Evolutionary conservation across 2,113 vertebrate species (phyloP).

Genomic region (Leptodactylus fuscus): DNA sequence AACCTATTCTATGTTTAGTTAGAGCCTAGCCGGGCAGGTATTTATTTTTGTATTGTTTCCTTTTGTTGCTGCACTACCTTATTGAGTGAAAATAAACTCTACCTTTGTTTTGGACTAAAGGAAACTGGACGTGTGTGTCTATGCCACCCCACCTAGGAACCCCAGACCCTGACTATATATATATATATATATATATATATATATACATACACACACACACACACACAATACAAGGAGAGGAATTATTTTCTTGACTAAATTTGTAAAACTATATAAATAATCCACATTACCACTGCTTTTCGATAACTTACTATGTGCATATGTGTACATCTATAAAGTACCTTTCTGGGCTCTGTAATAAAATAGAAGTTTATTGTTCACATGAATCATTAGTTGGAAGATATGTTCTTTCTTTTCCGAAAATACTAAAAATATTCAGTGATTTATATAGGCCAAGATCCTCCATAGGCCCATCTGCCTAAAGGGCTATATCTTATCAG

Average conservation of each 20-base stretch:
- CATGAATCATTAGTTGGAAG: constrained; percentile 45
- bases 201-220: too few species aligned
- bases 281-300: not conserved
- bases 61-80: too few species aligned
- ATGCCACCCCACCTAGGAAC: too few species aligned
- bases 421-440: constrained; percentile 62
- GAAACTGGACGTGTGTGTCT: too few species aligned
- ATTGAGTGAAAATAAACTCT: too few species aligned
- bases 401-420: constrained; percentile 59
- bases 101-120: too few species aligned
- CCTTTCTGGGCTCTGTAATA: not conserved
- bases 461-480: constrained; percentile 73
- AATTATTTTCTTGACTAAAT: not conserved
- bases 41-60: too few species aligned
- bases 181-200: too few species aligned
- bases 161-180: too few species aligned
- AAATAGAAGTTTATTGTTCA: not conserved
- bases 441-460: constrained; percentile 70
- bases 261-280: not conserved
- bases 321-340: not conserved
- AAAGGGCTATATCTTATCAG: constrained; percentile 76
- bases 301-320: not conserved
- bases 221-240: too few species aligned
- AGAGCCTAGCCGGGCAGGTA: too few species aligned
- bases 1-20: too few species aligned